Evolutionary conservation across 2,888 invertebrate species (phyloP).

Genomic region (Sphinx pinastri): DNA sequence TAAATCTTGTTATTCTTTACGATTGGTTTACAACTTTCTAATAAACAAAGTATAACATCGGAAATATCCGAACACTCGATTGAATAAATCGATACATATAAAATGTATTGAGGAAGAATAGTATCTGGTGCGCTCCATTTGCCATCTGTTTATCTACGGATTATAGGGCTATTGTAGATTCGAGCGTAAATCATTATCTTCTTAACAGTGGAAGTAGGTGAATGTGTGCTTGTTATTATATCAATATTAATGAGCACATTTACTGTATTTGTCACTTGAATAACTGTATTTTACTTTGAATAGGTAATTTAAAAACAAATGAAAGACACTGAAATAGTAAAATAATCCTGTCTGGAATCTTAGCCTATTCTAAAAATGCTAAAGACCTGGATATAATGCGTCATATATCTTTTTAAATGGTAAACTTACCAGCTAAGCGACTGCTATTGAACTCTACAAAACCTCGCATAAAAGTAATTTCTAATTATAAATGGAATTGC

Average conservation of each 20-base stretch:
- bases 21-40: slow-evolving; percentile 22
- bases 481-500: too few relatives aligned
- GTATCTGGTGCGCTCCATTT: slow-evolving; percentile 42
- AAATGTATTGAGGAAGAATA: slow-evolving; percentile 36
- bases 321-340: neutral
- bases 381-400: too few relatives aligned
- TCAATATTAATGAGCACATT: neutral
- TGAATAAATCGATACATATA: slow-evolving; percentile 19
- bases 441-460: too few relatives aligned
- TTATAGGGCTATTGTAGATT: slow-evolving; percentile 29
- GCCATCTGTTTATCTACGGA: slow-evolving; percentile 38
- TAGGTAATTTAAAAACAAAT: neutral
- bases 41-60: slow-evolving; percentile 7
- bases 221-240: neutral
- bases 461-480: too few relatives aligned
- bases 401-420: too few relatives aligned
- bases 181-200: slow-evolving; percentile 30
- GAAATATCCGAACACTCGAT: slow-evolving; percentile 9
- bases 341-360: too few relatives aligned
- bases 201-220: slow-evolving; percentile 14
- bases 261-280: neutral
- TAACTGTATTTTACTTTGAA: too few relatives aligned
- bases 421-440: too few relatives aligned
- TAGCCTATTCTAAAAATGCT: too few relatives aligned
- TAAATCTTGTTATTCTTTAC: slow-evolving; percentile 10